Evolutionary conservation across 35 echinoderm and acorn worm species (phyloP).

Genomic region (Apostichopus californicus): DNA sequence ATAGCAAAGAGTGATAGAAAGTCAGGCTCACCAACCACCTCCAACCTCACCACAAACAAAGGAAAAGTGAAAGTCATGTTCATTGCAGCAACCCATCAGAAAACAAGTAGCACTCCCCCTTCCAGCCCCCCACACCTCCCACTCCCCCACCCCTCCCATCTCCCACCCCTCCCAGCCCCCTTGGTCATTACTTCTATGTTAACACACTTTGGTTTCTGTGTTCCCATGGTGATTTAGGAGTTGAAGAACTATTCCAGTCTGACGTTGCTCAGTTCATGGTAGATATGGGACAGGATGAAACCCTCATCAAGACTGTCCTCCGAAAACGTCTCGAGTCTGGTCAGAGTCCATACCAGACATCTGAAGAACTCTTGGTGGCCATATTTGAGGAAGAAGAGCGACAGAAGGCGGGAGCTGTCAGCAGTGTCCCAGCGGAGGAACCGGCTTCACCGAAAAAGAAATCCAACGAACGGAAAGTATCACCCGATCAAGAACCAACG

Average conservation of each 20-base stretch:
- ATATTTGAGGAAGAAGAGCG: conserved; percentile 63
- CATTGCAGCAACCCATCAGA: too few relatives aligned
- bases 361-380: conserved; percentile 65
- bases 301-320: conserved; percentile 46
- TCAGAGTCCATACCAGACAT: neutral
- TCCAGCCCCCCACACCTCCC: too few relatives aligned
- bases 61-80: too few relatives aligned
- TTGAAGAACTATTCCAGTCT: conserved; percentile 67
- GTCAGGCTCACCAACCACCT: too few relatives aligned
- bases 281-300: conserved; percentile 79
- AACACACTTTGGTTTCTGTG: neutral
- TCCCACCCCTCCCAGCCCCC: too few relatives aligned
- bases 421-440: neutral
- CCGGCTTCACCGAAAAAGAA: conserved; percentile 1
- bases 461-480: neutral
- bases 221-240: neutral
- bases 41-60: too few relatives aligned
- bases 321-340: conserved; percentile 32
- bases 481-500: neutral
- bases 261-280: conserved; percentile 53
- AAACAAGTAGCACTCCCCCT: too few relatives aligned
- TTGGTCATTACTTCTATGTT: too few relatives aligned
- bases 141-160: too few relatives aligned
- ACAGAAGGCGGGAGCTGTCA: conserved; percentile 13
- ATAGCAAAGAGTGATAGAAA: too few relatives aligned